Evolutionary conservation across 2,888 invertebrate species (phyloP), one percentile per base, ranked within the genome.

Genomic region (Amiota communis): DNA sequence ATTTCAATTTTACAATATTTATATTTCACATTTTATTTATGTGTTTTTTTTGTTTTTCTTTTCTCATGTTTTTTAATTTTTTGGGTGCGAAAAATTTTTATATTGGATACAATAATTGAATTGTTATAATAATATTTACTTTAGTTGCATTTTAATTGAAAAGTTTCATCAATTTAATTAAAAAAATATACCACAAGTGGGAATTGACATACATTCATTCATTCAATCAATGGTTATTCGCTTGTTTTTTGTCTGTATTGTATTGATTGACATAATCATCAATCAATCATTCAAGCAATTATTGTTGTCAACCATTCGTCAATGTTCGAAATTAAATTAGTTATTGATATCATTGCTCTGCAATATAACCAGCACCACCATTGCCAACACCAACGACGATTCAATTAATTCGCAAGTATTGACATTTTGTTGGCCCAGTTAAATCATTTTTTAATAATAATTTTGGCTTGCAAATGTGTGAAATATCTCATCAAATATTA

Each of bases 91-190:
- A 48, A 17, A 74, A 73, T 77, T 74, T n/a, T n/a, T n/a, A n/a
- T n/a, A n/a, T n/a, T 79, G 74, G 78, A 6, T 36, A 36, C 36
- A 36, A 36, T 36, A 82, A 80, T 80, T 82, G 75, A 82, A 81
- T 80, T 81, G 77, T 68, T 79, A 76, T 75, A 75, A 75, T 70
- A 78, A 76, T 69, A 72, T 73, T 72, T 74, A 72, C 48, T 75
- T 72, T 74, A 72, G 65, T 72, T 73, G 79, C 77, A 36, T 36
- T 36, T 36, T 36, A 76, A 80, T 81, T 80, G 75, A 77, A 79
- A 77, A 78, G 36, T 72, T 75, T 72, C 74, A 80, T 76, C 77
- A 77, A 74, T 75, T 76, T 77, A 80, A 78, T 79, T 77, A 79
- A 79, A 36, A 36, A 2, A 76, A 74, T 77, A 74, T 51, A 67